Evolutionary conservation across 2,797 vertebrate species (phyloP).

Genomic region (Phataginus tetradactyla): DNA sequence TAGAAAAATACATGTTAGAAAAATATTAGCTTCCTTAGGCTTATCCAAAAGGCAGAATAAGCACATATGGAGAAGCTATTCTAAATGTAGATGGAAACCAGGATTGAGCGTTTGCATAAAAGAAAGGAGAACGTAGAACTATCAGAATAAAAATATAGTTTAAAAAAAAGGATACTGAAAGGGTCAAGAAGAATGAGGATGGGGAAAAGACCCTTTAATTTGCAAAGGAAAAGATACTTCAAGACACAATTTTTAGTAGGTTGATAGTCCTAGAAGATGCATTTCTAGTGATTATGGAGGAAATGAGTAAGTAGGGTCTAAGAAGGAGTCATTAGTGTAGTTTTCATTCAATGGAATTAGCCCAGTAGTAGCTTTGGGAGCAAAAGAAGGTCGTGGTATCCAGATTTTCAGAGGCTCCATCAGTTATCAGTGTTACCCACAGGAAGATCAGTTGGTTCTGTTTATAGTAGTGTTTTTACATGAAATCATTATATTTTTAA

Average conservation of each 20-base stretch:
- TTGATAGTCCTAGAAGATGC: neutral
- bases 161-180: neutral
- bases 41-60: neutral
- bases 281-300: neutral
- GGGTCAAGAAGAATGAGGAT: neutral
- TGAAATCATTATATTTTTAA: neutral
- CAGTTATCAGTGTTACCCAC: neutral
- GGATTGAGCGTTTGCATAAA: neutral
- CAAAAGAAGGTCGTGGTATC: neutral
- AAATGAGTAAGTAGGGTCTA: neutral
- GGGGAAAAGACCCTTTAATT: neutral
- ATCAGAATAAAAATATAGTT: neutral
- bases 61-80: neutral
- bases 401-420: neutral
- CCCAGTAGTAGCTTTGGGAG: neutral
- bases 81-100: neutral
- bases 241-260: neutral
- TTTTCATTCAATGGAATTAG: neutral
- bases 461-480: neutral
- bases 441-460: neutral
- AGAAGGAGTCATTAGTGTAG: neutral
- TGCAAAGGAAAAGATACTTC: neutral
- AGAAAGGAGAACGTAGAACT: neutral
- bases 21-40: neutral
- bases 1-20: neutral